Base-by-base conservation (phyloP, 1,140 invertebrate species). In the Adelges cooleyi region DNA sequence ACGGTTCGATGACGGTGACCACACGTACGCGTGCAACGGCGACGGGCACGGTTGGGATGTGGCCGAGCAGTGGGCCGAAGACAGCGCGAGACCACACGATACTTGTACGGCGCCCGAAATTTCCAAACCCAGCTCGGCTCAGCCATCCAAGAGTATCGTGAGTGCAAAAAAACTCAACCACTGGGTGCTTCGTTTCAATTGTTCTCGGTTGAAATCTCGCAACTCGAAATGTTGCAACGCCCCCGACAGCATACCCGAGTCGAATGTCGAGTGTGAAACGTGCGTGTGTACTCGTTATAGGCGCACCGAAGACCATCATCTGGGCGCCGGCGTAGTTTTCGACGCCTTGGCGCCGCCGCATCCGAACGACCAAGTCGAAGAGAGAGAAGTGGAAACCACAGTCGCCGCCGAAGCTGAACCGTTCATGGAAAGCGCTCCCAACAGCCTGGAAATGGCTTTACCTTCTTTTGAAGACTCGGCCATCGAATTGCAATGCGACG, bases 231-330 rank as follows among this genome's bases (percentile, higher is more conserved):
- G 11, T 10, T 27, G 13, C 2, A 33, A 2, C 17, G 22, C 17
- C 22, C 22, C 56, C 2, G 23, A 29, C 2, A 20, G 18, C 2
- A 2, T 46, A 2, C 42, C 56, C 4, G 27, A 29, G 4, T 1
- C 42, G 13, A 27, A 27, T n/a, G 22, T n/a, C 1, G 22, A 23
- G 3, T n/a, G 15, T 15, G 53, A 56, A 13, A 66, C 71, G 69
- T 84, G 82, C 70, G 77, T 82, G 59, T 84, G 82, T 69, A 84
- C 81, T 9, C 79, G 81, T 36, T 83, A 82, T 69, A 74, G 78
- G 66, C 74, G 80, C 66, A 82, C 80, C 0, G 79, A 81, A 66
- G 79, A 82, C 22, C 78, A 80, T 67, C 75, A 77, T 67, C 73
- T 80, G 66, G 76, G 76, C 17, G 75, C 78, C 62, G 76, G 76